Evolutionary conservation across 2,797 vertebrate species (phyloP).

Genomic region (Apogon talboti): DNA sequence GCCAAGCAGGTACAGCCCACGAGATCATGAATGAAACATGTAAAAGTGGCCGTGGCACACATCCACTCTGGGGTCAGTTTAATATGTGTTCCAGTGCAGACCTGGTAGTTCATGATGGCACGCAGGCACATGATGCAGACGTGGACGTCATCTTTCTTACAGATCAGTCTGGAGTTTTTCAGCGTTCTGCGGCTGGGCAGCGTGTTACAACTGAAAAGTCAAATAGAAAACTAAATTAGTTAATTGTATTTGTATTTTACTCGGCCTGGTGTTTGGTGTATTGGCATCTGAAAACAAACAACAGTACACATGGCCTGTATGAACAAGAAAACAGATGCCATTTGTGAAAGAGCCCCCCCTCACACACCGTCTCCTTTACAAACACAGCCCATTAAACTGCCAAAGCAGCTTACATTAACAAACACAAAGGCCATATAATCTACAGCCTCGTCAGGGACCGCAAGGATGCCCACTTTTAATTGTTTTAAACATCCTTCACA

Average conservation of each 20-base stretch:
- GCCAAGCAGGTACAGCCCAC: constrained; percentile 34
- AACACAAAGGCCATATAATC: constrained; percentile 62
- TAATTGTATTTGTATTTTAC: not conserved
- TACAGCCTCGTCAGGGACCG: constrained; percentile 48
- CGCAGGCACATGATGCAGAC: constrained; percentile 99
- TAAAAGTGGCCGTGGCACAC: constrained; percentile 33
- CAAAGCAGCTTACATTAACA: constrained; percentile 58
- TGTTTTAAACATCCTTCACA: constrained; percentile 72
- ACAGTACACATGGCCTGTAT: constrained; percentile 7
- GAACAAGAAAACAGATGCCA: constrained; percentile 61
- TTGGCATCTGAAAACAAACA: constrained; percentile 24
- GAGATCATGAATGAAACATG: constrained; percentile 56
- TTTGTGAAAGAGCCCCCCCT: constrained; percentile 41
- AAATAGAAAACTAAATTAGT: not conserved
- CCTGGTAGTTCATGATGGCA: constrained; percentile 99
- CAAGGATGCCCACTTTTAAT: constrained; percentile 47
- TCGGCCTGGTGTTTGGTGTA: not conserved
- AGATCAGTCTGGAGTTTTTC: constrained; percentile 95
- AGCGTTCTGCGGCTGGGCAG: constrained; percentile 93
- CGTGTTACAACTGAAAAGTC: constrained; percentile 88
- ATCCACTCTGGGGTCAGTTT: constrained; percentile 47
- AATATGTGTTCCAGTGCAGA: constrained; percentile 58
- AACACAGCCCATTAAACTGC: constrained; percentile 60
- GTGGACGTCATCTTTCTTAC: constrained; percentile 97
- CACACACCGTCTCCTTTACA: constrained; percentile 46